These are phyloP conservation scores for Pterostichus madidus DNA, from an alignment of 2,888 invertebrate species.

Conservation along the genomic window DNA sequence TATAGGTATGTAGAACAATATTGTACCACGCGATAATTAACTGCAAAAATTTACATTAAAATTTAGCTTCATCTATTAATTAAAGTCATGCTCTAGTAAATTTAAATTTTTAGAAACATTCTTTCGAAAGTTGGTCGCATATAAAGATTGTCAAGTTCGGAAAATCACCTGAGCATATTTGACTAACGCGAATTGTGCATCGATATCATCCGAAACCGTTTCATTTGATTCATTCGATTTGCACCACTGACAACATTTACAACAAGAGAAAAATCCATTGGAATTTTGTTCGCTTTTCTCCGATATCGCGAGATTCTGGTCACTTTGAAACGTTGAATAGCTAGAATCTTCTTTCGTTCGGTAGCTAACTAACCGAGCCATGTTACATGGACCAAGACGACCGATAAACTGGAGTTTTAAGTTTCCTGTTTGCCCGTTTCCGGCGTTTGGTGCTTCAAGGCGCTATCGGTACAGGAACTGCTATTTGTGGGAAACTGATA, in stretches of 20 bases:
- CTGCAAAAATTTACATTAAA: background rate
- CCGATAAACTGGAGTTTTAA: conserved; percentile 38
- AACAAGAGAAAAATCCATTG: conserved; percentile 54
- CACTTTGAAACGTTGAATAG: conserved; percentile 69
- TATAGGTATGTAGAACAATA: background rate
- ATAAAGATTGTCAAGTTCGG: background rate
- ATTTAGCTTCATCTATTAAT: conserved; percentile 19
- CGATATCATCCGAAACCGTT: conserved; percentile 71
- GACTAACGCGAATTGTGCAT: conserved; percentile 66
- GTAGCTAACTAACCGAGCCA: conserved; percentile 71
- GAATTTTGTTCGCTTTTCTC: conserved; percentile 16
- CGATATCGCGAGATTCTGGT: conserved; percentile 18
- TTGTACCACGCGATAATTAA: background rate
- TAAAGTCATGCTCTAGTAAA: conserved; percentile 52
- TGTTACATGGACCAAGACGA: conserved; percentile 58
- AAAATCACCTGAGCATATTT: conserved; percentile 50
- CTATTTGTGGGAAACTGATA: conserved; percentile 34
- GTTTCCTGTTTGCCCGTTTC: conserved; percentile 33
- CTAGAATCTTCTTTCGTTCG: conserved; percentile 69
- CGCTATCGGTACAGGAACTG: conserved; percentile 57
- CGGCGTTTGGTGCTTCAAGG: conserved; percentile 27
- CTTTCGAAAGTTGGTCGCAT: conserved; percentile 48
- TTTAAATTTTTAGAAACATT: conserved; percentile 35
- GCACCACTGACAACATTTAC: conserved; percentile 68
- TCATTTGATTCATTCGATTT: conserved; percentile 70